Conservation (phyloP, 2,888 invertebrate species). For the Drosophila parthenogenetica region DNA sequence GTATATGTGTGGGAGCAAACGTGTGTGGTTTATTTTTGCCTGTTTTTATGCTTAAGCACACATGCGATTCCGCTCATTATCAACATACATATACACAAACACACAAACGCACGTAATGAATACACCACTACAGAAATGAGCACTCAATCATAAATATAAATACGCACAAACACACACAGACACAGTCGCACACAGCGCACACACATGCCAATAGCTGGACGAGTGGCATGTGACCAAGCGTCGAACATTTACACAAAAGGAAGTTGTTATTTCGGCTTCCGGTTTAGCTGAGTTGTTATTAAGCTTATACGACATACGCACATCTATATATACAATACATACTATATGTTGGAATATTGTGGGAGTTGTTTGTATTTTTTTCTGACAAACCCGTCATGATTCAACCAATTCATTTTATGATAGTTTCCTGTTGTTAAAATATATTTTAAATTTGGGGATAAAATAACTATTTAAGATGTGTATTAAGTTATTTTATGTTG, state of each 20-base stretch:
- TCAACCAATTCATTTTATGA: slow-evolving; percentile 30
- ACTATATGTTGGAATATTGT: not conserved
- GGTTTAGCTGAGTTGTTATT: slow-evolving; percentile 79
- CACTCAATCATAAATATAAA: slow-evolving; percentile 74
- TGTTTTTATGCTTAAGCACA: slow-evolving; percentile 27
- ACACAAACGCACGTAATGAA: slow-evolving; percentile 10
- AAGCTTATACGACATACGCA: slow-evolving; percentile 51
- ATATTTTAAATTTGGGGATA: not conserved
- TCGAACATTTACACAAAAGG: slow-evolving; percentile 72
- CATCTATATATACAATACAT: not conserved
- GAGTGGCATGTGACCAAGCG: slow-evolving; percentile 73
- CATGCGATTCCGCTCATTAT: slow-evolving; percentile 61
- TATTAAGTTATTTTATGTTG: too few relatives aligned
- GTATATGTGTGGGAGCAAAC: slow-evolving; percentile 30
- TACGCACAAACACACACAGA: not conserved
- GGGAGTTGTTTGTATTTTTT: too few relatives aligned
- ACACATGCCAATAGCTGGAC: slow-evolving; percentile 35
- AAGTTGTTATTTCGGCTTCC: slow-evolving; percentile 81
- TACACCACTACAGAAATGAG: slow-evolving; percentile 43
- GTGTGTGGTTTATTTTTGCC: slow-evolving; percentile 25
- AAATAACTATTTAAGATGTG: too few relatives aligned
- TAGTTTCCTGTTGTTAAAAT: slow-evolving; percentile 34
- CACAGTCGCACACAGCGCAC: slow-evolving; percentile 22
- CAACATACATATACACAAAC: slow-evolving; percentile 34
- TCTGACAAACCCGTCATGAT: slow-evolving; percentile 3